Evolutionary conservation across 2,113 vertebrate genomes (phyloP), one percentile per base, ranked within the genome.

Genomic region (Loxodonta africana): DNA sequence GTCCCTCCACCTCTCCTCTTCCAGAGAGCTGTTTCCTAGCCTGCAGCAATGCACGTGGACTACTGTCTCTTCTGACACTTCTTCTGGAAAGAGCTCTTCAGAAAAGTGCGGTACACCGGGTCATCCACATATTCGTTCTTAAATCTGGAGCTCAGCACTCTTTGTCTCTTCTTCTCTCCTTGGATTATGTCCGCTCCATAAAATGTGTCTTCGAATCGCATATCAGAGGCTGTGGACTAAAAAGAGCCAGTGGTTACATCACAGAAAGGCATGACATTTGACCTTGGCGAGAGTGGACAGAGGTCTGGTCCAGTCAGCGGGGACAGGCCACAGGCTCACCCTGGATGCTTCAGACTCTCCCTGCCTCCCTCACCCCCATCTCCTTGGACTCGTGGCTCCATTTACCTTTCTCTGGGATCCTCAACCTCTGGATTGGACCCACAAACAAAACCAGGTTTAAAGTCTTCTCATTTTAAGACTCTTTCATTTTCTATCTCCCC

Each of bases 151-250:
- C 99, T 99, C 96, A 99, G 97, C 25, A 99, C 98, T 95, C 99
- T 98, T 95, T 99, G 99, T 69, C 99, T 99, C 98, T 99, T 99
- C 98, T 99, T 99, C 96, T 99, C 99, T 60, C 99, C 99, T 97
- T 99, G 98, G n/a, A 99, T 99, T 84, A 98, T 94, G 93, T 98
- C 98, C 91, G 97, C 93, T 97, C 99, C 99, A 98, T 98, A 99
- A 99, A 99, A 99, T 0, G 99, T 98, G 90, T 99, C 99, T 98
- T 99, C 99, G 98, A 99, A 99, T 96, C 99, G 99, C 99, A 99
- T 99, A 92, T 99, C 99, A 90, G 99, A 99, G 25, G 99, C 99
- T 97, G 99, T 99, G 92, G 99, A 99, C 99, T 99, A 93, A 98
- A 98, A 97, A 26, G 69, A 98, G 90, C 88, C 23, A 96, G 83